phyloP scores from a whole-genome alignment of 2,888 invertebrate genomes.

The Camptogramma bilineatum region DNA sequence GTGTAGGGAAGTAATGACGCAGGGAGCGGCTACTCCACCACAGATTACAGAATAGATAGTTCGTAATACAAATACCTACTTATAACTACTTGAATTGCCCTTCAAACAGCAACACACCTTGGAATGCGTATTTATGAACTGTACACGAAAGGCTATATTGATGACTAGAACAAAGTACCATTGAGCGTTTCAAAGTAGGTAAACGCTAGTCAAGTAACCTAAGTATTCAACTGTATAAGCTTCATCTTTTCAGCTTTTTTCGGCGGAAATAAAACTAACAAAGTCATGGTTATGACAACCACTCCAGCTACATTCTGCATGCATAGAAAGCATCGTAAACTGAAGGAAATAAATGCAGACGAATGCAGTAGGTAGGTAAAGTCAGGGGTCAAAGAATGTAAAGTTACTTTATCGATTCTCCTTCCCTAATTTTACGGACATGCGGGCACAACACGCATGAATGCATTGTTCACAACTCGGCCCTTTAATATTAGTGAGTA shows the following conservation, averaged over 20 bases:
- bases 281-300: too few species aligned
- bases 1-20: constrained; percentile 22
- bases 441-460: constrained; percentile 25
- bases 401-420: constrained; percentile 21
- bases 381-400: background rate
- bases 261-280: too few species aligned
- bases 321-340: too few species aligned
- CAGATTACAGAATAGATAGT: constrained; percentile 19
- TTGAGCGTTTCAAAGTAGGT: too few species aligned
- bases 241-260: background rate
- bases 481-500: constrained; percentile 26
- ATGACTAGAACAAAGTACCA: constrained; percentile 3
- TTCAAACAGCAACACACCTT: constrained; percentile 14
- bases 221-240: background rate
- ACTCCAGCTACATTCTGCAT: too few species aligned
- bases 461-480: constrained; percentile 25
- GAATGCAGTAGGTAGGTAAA: background rate
- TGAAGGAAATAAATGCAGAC: too few species aligned
- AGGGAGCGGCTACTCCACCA: constrained; percentile 14
- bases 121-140: constrained; percentile 19
- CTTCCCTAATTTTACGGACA: constrained; percentile 23
- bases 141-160: constrained; percentile 1
- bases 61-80: background rate
- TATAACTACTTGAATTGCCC: constrained; percentile 10
- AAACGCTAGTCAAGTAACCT: too few species aligned